These are phyloP conservation scores for Leptopilina clavipes DNA, from an alignment of 1,140 invertebrate genomes.

Conservation along the genomic window DNA sequence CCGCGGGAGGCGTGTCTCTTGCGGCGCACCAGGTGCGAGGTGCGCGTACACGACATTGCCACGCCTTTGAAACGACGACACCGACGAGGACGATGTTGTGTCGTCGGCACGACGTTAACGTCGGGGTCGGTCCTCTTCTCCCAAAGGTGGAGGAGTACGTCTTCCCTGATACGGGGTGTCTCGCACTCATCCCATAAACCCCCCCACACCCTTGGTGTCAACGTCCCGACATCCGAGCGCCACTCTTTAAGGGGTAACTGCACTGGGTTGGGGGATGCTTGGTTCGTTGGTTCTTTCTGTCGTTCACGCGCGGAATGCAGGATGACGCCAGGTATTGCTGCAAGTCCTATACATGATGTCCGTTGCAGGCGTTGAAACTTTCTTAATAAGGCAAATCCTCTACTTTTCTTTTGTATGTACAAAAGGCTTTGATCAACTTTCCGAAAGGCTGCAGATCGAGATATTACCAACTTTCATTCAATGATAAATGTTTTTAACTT, in stretches of 20 bases:
- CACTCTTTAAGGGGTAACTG: constrained; percentile 17
- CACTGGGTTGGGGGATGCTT: background rate
- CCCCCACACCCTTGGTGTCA: constrained; percentile 64
- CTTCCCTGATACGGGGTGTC: constrained; percentile 42
- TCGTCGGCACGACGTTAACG: constrained; percentile 50
- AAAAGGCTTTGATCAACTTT: constrained; percentile 16
- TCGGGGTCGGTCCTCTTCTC: constrained; percentile 44
- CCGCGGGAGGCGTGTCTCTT: constrained; percentile 71
- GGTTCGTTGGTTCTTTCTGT: constrained; percentile 36
- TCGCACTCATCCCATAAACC: constrained; percentile 38
- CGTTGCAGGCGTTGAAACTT: background rate
- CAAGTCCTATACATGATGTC: constrained; percentile 42
- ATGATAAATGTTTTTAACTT: background rate
- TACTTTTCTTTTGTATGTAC: background rate
- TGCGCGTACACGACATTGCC: constrained; percentile 71
- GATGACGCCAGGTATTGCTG: constrained; percentile 61
- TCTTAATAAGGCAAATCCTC: constrained; percentile 28
- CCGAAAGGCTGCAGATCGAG: background rate
- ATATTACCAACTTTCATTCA: background rate
- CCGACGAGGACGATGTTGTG: constrained; percentile 45
- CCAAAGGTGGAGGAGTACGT: constrained; percentile 39
- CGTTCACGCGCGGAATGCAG: constrained; percentile 60
- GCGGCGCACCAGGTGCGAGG: constrained; percentile 72
- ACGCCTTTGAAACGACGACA: constrained; percentile 67
- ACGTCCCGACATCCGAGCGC: constrained; percentile 60